A percentile compares a stretch with the other conserved stretches of the same genome.
Evolutionary conservation across 2,888 invertebrate genomes (phyloP).

Genomic region (Imbricaverruca yamaguchii): DNA sequence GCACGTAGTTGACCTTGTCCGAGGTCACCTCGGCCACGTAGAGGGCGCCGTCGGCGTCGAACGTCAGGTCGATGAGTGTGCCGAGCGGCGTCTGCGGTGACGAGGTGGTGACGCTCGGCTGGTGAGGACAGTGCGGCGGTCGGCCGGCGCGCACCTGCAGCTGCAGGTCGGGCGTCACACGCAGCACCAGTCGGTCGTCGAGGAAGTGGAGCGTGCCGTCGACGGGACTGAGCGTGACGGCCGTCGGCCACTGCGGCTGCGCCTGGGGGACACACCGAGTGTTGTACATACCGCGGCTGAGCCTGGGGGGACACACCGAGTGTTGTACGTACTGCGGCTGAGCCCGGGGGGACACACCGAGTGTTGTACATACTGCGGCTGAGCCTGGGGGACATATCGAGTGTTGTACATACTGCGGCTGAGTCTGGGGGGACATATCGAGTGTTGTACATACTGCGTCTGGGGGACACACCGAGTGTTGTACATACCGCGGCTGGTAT

Average conservation of each 20-base stretch:
- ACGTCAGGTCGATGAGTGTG: constrained; percentile 61
- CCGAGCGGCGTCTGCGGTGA: constrained; percentile 20
- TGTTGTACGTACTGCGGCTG: too few relatives aligned
- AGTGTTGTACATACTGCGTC: too few relatives aligned
- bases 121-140: constrained; percentile 71
- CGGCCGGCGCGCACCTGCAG: constrained; percentile 86
- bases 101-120: background rate
- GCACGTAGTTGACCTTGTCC: constrained; percentile 42
- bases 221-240: constrained; percentile 82
- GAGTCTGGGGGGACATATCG: too few relatives aligned
- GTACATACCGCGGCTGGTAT: too few relatives aligned
- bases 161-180: constrained; percentile 75
- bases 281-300: too few relatives aligned
- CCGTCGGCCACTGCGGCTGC: constrained; percentile 96
- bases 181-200: constrained; percentile 85
- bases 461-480: too few relatives aligned
- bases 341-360: too few relatives aligned
- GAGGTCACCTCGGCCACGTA: constrained; percentile 72
- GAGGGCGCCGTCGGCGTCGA: constrained; percentile 90
- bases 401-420: too few relatives aligned
- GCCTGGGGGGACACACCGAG: too few relatives aligned
- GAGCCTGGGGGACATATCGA: too few relatives aligned
- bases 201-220: constrained; percentile 93
- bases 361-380: too few relatives aligned
- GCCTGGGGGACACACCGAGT: constrained; percentile 46